Conservation (phyloP, 23 tunicate genomes). For the Ascidia mentula region DNA sequence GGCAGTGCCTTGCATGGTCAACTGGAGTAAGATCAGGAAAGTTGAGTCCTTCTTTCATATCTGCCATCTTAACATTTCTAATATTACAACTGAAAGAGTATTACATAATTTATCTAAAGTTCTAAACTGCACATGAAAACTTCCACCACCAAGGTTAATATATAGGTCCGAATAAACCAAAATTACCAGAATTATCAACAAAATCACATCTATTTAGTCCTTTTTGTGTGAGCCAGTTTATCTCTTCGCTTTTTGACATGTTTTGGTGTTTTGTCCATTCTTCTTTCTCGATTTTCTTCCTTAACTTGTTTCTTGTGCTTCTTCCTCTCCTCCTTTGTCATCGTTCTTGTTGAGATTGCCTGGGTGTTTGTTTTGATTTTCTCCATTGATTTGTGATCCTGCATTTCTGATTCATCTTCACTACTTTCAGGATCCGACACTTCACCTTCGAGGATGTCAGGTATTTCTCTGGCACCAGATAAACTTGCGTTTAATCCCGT, state of each 20-base stretch:
- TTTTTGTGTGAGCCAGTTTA: constrained; percentile 29
- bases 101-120: background rate
- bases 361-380: constrained; percentile 4
- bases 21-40: constrained; percentile 67
- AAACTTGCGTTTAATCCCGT: constrained; percentile 65
- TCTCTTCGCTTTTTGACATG: constrained; percentile 88
- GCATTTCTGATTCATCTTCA: background rate
- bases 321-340: constrained; percentile 94
- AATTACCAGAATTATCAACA: background rate
- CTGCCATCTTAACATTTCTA: constrained; percentile 18
- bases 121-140: background rate
- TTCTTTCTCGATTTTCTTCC: constrained; percentile 78
- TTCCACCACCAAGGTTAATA: background rate
- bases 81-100: background rate
- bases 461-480: constrained; percentile 24
- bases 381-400: background rate
- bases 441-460: constrained; percentile 36
- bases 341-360: constrained; percentile 43
- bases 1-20: constrained; percentile 75
- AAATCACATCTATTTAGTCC: constrained; percentile 21
- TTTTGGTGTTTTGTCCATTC: constrained; percentile 89
- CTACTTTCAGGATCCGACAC: background rate
- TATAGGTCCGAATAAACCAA: background rate
- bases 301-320: constrained; percentile 65
- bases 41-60: constrained; percentile 40